Percentiles rank a stretch among this genome's conserved stretches.
These are phyloP conservation scores for Limenitis camilla DNA, from an alignment of 2,888 invertebrate species.

Conservation along the genomic window DNA sequence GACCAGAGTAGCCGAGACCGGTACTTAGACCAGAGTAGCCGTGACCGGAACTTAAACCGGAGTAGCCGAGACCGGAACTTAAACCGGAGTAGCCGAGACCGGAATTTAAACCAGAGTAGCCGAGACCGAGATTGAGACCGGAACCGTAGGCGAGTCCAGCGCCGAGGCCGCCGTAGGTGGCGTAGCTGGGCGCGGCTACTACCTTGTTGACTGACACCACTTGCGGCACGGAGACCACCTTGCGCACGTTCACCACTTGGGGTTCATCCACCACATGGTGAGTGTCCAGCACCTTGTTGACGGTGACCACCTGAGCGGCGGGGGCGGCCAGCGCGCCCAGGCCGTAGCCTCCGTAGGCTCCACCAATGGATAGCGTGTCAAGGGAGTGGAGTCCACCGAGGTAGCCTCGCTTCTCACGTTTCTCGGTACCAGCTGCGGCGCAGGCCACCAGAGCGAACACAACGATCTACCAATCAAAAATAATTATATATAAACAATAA, in stretches of 20 bases:
- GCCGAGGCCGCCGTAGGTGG: conserved; percentile 27
- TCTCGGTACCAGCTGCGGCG: conserved; percentile 12
- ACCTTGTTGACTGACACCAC: conserved; percentile 49
- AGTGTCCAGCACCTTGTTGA: conserved; percentile 42
- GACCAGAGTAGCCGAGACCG: conserved; percentile 18
- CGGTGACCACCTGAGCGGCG: conserved; percentile 32
- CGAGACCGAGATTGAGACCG: conserved; percentile 16
- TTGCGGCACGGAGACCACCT: conserved; percentile 43
- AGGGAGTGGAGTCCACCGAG: conserved; percentile 12
- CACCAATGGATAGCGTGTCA: conserved; percentile 9
- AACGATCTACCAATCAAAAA: conserved; percentile 13
- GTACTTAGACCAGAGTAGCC: conserved; percentile 20
- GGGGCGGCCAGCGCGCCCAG: conserved; percentile 23
- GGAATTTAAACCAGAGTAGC: conserved; percentile 17
- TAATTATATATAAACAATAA: not conserved
- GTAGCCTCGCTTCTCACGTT: conserved; percentile 23
- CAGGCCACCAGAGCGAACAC: conserved; percentile 17
- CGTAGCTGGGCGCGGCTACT: conserved; percentile 34
- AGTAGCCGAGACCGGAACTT: not conserved
- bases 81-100: conserved; percentile 10
- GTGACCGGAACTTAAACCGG: conserved; percentile 13
- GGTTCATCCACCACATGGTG: conserved; percentile 37
- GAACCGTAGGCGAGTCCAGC: conserved; percentile 22
- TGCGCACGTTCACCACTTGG: conserved; percentile 39
- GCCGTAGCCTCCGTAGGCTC: conserved; percentile 24